Evolutionary conservation across 1,140 invertebrate species (phyloP), one percentile per base, ranked within the genome.

Genomic region (Bombus balteatus): DNA sequence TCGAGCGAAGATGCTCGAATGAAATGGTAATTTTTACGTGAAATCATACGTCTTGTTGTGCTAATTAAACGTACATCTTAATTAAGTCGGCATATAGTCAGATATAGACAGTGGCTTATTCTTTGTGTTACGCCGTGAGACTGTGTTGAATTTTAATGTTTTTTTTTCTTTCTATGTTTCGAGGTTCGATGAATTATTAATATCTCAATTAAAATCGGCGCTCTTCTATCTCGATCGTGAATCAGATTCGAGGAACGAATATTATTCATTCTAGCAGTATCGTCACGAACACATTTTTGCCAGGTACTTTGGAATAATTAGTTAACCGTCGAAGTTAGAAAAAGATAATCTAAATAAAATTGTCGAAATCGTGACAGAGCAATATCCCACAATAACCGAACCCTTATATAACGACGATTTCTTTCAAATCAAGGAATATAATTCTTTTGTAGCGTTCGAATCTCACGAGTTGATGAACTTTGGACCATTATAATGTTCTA

Each of bases 281-380:
- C 39, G 76, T 84, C 76, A 70, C 74, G 82, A 84, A 25, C 10
- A 22, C 4, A 22, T 22, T 70, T 39, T 43, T 70, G 15, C 10
- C 34, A 32, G 25, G 0, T 8, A 32, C 32, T 9, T 66, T 41
- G 47, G 66, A 66, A 79, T 85, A 85, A 85, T 85, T 85, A 81
- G 57, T 62, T 59, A 47, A 22, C 34, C 25, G 66, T 57, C 12
- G 43, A 28, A 22, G n/a, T 22, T 37, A 22, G 25, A 28, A 73
- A 71, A 79, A 71, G 68, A 85, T 80, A 66, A 43, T 72, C 39
- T 28, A 41, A 84, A 85, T 85, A 85, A 85, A 85, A 85, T 85
- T 66, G 83, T 73, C 34, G 78, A 37, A 34, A 89, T 89, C 88
- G 87, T 89, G 88, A 89, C 87, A 71, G 87, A 62, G 39, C 84